Percentiles rank a stretch among this genome's conserved stretches.
Evolutionary conservation across 2,113 vertebrate species (phyloP).

Genomic region (Muntiacus muntjak): DNA sequence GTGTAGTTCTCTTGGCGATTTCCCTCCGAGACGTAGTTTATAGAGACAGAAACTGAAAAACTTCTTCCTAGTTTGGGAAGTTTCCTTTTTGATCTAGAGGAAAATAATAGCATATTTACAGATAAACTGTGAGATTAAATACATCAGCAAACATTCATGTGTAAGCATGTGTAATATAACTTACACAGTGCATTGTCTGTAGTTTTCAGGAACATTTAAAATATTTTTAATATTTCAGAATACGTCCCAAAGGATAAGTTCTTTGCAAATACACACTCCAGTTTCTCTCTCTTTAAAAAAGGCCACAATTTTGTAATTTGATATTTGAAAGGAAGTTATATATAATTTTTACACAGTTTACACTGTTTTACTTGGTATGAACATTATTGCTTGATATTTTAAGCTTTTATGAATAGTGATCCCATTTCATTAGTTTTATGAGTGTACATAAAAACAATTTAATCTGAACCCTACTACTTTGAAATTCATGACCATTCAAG

Average conservation of each 20-base stretch:
- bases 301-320: neutral
- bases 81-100: neutral
- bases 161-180: neutral
- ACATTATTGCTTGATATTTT: slow-evolving; percentile 48
- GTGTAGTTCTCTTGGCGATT: neutral
- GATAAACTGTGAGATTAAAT: neutral
- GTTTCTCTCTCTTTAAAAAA: slow-evolving; percentile 17
- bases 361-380: slow-evolving; percentile 29
- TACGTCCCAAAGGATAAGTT: neutral
- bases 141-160: neutral
- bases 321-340: slow-evolving; percentile 1
- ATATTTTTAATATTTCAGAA: slow-evolving; percentile 20
- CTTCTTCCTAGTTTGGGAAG: neutral
- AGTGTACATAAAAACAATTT: slow-evolving; percentile 33
- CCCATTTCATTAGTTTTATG: slow-evolving; percentile 43
- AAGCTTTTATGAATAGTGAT: slow-evolving; percentile 26
- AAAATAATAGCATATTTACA: neutral
- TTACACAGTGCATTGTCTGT: neutral
- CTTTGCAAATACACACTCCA: neutral
- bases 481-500: slow-evolving; percentile 33
- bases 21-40: neutral
- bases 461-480: slow-evolving; percentile 3
- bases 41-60: neutral
- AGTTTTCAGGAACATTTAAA: neutral
- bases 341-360: slow-evolving; percentile 15